Conservation (phyloP, 2,888 invertebrate species). For the Chouioia cunea region DNA sequence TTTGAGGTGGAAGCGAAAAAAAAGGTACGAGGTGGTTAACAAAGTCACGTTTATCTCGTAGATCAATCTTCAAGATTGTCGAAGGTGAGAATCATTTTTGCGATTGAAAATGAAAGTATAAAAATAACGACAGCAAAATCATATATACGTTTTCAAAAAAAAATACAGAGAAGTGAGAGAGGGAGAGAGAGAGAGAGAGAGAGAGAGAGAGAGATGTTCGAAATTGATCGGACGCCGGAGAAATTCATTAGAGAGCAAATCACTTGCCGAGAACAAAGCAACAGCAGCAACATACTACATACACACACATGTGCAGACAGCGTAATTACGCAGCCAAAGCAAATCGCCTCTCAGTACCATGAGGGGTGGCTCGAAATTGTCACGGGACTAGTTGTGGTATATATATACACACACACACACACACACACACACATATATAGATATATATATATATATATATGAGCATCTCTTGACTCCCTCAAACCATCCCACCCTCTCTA, state of each 20-base stretch:
- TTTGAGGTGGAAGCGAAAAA: background rate
- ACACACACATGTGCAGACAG: no score
- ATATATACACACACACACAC: no score
- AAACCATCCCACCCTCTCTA: background rate
- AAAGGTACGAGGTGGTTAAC: constrained; percentile 2
- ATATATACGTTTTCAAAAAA: background rate
- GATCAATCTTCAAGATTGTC: constrained; percentile 28
- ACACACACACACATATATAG: no score
- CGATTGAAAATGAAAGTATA: no score
- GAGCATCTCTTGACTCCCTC: constrained; percentile 7
- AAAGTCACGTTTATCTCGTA: constrained; percentile 11
- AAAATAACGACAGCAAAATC: constrained; percentile 1
- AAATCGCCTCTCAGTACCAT: no score
- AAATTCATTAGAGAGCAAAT: no score
- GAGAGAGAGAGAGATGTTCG: no score
- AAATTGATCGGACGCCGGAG: no score
- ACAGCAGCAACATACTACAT: no score
- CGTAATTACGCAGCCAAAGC: background rate
- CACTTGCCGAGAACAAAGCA: no score
- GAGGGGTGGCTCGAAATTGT: constrained; percentile 28
- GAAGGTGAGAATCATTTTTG: background rate
- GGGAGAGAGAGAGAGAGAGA: no score
- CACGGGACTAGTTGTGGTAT: constrained; percentile 43
- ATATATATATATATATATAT: no score
- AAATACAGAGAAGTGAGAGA: background rate